Conservation (phyloP, 35 echinoderm and acorn worm genomes). For the Ptychodera flava region DNA sequence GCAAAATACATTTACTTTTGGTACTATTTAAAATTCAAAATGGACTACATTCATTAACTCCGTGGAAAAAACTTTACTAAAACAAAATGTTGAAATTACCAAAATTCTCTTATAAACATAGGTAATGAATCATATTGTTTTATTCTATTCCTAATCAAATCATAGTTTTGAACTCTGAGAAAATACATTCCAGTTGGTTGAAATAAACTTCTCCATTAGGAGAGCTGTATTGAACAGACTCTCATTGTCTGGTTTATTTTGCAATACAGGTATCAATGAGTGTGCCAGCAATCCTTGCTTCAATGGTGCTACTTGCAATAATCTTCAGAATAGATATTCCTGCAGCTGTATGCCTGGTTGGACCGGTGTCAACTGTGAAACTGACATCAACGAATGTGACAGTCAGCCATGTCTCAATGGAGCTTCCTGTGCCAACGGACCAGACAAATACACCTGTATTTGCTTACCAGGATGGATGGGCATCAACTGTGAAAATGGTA, state of each 20-base stretch:
- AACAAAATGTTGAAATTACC: too few relatives aligned
- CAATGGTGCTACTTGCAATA: constrained; percentile 29
- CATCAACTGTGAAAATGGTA: constrained; percentile 2
- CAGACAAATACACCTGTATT: neutral
- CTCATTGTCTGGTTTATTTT: neutral
- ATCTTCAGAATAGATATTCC: constrained; percentile 26
- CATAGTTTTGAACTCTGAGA: too few relatives aligned
- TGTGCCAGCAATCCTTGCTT: constrained; percentile 14
- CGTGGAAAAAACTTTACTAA: too few relatives aligned
- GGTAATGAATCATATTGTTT: too few relatives aligned
- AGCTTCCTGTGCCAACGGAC: neutral
- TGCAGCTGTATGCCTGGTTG: neutral
- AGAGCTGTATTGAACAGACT: too few relatives aligned
- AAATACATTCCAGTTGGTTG: too few relatives aligned
- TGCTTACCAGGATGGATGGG: neutral
- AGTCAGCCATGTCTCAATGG: neutral
- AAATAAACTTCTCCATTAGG: too few relatives aligned
- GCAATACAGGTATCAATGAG: constrained; percentile 11
- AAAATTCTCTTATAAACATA: too few relatives aligned
- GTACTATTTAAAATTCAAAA: too few relatives aligned
- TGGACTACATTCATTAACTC: too few relatives aligned
- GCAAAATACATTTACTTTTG: too few relatives aligned
- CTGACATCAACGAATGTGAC: neutral
- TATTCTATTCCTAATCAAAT: too few relatives aligned
- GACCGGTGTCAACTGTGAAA: neutral